Conservation (phyloP, 2,113 vertebrate genomes). For the Neogobius melanostomus region DNA sequence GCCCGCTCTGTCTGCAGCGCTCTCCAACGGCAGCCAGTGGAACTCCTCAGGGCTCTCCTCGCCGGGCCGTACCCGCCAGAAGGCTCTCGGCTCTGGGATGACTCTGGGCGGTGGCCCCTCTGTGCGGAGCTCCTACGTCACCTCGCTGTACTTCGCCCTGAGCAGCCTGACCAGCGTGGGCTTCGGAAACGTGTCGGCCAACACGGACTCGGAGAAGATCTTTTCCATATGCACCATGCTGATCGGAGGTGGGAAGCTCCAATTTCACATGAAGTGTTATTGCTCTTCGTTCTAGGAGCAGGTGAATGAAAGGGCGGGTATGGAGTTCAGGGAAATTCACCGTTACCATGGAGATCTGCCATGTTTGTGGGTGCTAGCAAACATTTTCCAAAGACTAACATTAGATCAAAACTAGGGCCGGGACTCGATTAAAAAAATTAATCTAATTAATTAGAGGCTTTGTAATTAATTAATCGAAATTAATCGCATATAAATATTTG, state of each 20-base stretch:
- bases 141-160: constrained; percentile 83
- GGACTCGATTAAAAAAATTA: too few species aligned
- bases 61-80: constrained; percentile 64
- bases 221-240: constrained; percentile 86
- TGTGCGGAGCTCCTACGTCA: constrained; percentile 82
- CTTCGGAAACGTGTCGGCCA: constrained; percentile 82
- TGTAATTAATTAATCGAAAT: too few species aligned
- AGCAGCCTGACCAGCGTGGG: constrained; percentile 84
- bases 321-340: too few species aligned
- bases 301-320: too few species aligned
- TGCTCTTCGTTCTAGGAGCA: too few species aligned
- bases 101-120: constrained; percentile 77
- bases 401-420: too few species aligned
- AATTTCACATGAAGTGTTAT: too few species aligned
- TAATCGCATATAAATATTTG: too few species aligned
- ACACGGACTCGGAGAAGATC: constrained; percentile 84
- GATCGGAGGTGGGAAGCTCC: constrained; percentile 74
- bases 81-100: constrained; percentile 44
- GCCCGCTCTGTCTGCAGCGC: constrained; percentile 38
- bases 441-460: too few species aligned
- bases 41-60: constrained; percentile 61
- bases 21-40: constrained; percentile 68
- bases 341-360: too few species aligned
- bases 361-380: too few species aligned
- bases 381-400: too few species aligned